A percentile compares a stretch with the other conserved stretches of the same genome.
These are phyloP conservation scores for Latrodectus geometricus DNA, from an alignment of 1,140 invertebrate genomes.

Conservation along the genomic window DNA sequence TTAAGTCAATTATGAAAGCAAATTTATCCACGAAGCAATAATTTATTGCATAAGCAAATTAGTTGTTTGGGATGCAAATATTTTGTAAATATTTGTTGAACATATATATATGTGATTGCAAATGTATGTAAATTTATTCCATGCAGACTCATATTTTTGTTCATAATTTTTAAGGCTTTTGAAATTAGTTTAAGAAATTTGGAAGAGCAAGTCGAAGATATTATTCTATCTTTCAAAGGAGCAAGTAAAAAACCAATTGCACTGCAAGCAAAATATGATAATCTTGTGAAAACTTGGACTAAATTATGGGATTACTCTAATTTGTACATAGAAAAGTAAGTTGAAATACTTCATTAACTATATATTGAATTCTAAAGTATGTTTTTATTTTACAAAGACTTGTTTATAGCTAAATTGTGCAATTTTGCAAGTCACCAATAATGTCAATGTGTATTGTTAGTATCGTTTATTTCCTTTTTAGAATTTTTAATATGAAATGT, in stretches of 20 bases:
- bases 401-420: background rate
- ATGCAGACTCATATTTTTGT: no score
- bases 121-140: no score
- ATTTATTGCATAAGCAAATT: no score
- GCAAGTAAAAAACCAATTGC: constrained; percentile 82
- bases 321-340: constrained; percentile 83
- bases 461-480: background rate
- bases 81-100: no score
- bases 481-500: no score
- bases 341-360: background rate
- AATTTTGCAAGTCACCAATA: background rate
- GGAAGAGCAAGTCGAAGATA: constrained; percentile 72
- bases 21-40: no score
- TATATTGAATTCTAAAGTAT: background rate
- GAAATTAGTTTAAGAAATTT: constrained; percentile 41
- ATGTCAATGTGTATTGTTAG: background rate
- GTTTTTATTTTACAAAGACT: background rate
- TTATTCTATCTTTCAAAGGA: constrained; percentile 68
- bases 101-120: no score
- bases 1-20: no score
- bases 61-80: no score
- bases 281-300: constrained; percentile 90
- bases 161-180: constrained; percentile 34
- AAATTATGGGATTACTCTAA: constrained; percentile 86
- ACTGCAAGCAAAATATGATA: constrained; percentile 87